phyloP scores from a whole-genome alignment of 2,888 invertebrate species.

The Pelosia muscerda region DNA sequence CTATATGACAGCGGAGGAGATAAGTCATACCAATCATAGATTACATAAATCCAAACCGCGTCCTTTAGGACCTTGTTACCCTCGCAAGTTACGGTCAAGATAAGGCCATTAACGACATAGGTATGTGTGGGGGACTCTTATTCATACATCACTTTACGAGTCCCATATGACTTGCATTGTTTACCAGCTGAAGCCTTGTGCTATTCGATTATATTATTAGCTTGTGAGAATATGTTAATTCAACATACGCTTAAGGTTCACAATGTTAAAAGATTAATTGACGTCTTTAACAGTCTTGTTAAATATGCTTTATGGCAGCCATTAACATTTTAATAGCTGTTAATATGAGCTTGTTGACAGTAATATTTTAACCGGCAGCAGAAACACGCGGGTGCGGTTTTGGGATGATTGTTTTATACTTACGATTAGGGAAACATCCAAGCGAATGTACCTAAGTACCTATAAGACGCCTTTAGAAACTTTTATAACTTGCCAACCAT shows the following conservation, averaged over 20 bases:
- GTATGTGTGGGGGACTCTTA: background rate
- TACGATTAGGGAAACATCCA: background rate
- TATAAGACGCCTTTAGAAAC: too few species aligned
- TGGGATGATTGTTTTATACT: background rate
- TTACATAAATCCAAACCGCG: too few species aligned
- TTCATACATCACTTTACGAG: background rate
- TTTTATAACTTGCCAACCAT: too few species aligned
- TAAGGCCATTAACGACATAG: too few species aligned
- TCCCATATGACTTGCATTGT: background rate
- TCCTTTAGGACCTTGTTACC: too few species aligned
- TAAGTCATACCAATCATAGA: too few species aligned
- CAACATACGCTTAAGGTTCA: background rate
- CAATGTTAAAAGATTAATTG: slow-evolving; percentile 9
- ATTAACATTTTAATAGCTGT: slow-evolving; percentile 6
- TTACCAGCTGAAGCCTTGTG: background rate
- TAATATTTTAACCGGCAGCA: background rate
- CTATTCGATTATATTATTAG: background rate
- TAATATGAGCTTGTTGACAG: slow-evolving; percentile 7
- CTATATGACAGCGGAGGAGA: too few species aligned
- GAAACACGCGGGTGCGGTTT: background rate
- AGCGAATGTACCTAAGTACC: too few species aligned
- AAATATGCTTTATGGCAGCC: background rate
- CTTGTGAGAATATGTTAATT: slow-evolving; percentile 1
- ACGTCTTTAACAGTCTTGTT: slow-evolving; percentile 5
- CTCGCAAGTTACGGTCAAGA: too few species aligned